Evolutionary conservation across 2,888 invertebrate species (phyloP), one percentile per base, ranked within the genome.

Genomic region (Lasioglossum leucozonium): DNA sequence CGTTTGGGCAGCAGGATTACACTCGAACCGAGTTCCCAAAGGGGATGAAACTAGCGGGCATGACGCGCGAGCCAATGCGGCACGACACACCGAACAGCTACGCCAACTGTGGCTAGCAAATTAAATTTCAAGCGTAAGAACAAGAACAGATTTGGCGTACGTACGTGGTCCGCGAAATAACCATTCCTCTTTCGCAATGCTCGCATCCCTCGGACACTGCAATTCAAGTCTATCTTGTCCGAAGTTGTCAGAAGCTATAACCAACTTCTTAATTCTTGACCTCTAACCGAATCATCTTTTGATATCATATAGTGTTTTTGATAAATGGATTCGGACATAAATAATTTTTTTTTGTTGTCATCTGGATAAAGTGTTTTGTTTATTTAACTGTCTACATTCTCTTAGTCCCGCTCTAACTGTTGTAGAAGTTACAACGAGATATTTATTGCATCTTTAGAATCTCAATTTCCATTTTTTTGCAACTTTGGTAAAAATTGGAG

Each of bases 71-170:
- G 62, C 62, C 30, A 58, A 58, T 58, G 58, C 62, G 11, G 16
- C 30, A 26, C 30, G 30, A 62, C 62, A 62, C 62, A 18, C 30
- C 30, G 62, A 34, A 62, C 62, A 62, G 30, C 30, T 34, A 26
- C 6, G 30, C 62, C 62, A 62, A 62, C 62, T 62, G 62, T 26
- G 62, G 30, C 30, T 26, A 30, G 62, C 62, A 30, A 62, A 62
- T 62, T 62, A 62, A 62, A 62, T 62, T 13, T 62, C 62, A 34
- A 62, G 58, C 26, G 13, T 26, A 26, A 62, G 62, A 62, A 34
- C 62, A 62, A 62, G 62, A 62, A 62, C 62, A 30, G 62, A 62
- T 62, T 26, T 30, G 30, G 58, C 26, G 58, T 62, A 16, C 58
- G 26, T 62, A 62, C 58, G 58, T 62, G 26, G n/a, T 13, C 58